Evolutionary conservation across 2,113 vertebrate species (phyloP).

Genomic region (Oreochromis spilurus): DNA sequence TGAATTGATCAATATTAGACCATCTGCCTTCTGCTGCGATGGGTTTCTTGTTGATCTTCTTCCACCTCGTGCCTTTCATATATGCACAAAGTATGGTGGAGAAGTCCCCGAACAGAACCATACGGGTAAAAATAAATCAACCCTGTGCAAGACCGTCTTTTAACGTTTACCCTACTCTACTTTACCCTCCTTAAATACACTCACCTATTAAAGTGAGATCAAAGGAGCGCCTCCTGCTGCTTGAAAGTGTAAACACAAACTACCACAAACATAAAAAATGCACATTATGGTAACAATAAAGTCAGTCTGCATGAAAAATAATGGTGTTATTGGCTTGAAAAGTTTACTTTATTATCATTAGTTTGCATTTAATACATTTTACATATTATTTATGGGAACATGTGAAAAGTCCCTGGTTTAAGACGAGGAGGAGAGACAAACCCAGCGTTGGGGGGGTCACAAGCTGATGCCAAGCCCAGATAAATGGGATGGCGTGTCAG

Average conservation of each 20-base stretch:
- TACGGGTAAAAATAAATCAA: not conserved
- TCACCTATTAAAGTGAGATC: not conserved
- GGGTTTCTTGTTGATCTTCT: not conserved
- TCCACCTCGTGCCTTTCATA: not conserved
- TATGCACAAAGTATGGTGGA: not conserved
- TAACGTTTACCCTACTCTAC: not conserved
- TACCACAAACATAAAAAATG: not conserved
- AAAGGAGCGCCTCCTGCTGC: not conserved
- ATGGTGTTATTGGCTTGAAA: not conserved
- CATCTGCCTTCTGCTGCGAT: not conserved
- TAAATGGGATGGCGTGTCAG: not conserved
- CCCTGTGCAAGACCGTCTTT: not conserved
- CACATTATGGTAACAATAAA: not conserved
- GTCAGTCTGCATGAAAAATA: not conserved
- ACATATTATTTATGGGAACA: not conserved
- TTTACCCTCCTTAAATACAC: not conserved
- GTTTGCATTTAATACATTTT: not conserved
- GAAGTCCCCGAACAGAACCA: not conserved
- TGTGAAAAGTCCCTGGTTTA: not conserved
- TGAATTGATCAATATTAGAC: not conserved
- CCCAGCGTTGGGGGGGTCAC: fast-evolving
- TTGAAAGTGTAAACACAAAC: not conserved
- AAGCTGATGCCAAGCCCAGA: not conserved
- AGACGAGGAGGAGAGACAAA: not conserved
- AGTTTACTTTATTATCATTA: not conserved